phyloP scores from a whole-genome alignment of 2,797 vertebrate species.

The Xerus rutilus region DNA sequence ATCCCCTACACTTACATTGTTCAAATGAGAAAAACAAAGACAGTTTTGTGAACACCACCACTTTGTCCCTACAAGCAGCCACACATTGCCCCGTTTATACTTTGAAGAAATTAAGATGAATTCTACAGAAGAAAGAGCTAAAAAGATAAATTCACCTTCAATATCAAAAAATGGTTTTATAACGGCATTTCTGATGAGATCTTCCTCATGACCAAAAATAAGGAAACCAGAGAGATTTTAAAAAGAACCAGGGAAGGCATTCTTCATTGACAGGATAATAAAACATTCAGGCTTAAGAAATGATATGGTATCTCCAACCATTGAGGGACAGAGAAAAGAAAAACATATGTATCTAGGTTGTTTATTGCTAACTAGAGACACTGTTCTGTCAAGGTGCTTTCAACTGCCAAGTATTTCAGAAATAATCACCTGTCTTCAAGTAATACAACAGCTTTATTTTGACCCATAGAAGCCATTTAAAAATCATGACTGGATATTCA shows the following conservation, averaged over 20 bases:
- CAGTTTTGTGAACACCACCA: neutral
- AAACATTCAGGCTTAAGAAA: neutral
- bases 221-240: constrained; percentile 36
- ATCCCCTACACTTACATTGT: neutral
- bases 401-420: neutral
- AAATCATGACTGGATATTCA: neutral
- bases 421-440: constrained; percentile 32
- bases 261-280: neutral
- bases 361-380: constrained; percentile 37
- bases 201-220: neutral
- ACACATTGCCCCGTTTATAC: neutral
- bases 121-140: neutral
- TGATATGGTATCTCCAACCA: neutral
- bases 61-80: neutral
- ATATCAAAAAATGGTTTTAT: constrained; percentile 37
- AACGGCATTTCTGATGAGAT: neutral
- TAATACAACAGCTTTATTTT: constrained; percentile 12
- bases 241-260: neutral
- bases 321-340: neutral
- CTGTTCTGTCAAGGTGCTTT: constrained; percentile 11
- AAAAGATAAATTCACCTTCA: neutral
- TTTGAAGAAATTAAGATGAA: neutral
- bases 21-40: constrained; percentile 6
- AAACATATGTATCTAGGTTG: neutral
- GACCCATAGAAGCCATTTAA: neutral